Evolutionary conservation across 2,888 invertebrate genomes (phyloP).

Genomic region (Athalia rosae): DNA sequence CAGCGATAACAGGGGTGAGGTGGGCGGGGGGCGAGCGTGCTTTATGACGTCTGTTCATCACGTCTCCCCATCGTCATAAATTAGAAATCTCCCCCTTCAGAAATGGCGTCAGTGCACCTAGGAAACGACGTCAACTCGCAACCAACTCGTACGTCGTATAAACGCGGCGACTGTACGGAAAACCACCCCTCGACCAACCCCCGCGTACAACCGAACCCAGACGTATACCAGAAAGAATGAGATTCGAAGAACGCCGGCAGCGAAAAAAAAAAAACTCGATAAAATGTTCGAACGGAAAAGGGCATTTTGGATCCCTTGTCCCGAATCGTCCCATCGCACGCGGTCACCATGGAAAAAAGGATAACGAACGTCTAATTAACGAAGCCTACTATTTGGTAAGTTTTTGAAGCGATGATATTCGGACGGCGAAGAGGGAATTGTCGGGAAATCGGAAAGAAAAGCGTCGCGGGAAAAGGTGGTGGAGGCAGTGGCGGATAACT

Average conservation of each 20-base stretch:
- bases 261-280: too few species aligned
- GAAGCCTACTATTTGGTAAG: too few species aligned
- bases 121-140: conserved; percentile 48
- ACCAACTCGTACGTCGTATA: conserved; percentile 44
- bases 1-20: conserved; percentile 60
- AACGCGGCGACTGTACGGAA: background rate
- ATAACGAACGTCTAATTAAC: too few species aligned
- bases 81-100: conserved; percentile 72
- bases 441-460: conserved; percentile 48
- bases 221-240: too few species aligned
- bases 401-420: too few species aligned
- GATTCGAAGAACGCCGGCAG: too few species aligned
- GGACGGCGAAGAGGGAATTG: conserved; percentile 52
- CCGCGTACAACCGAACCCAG: too few species aligned
- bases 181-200: too few species aligned
- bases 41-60: conserved; percentile 75
- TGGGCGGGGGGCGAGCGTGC: conserved; percentile 70
- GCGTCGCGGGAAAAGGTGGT: conserved; percentile 3
- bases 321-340: too few species aligned
- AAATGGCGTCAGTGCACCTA: conserved; percentile 61
- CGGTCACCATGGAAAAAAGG: too few species aligned
- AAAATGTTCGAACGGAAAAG: too few species aligned
- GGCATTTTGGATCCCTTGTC: too few species aligned
- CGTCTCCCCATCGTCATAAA: conserved; percentile 74
- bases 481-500: conserved; percentile 53